Evolutionary conservation across 2,888 invertebrate species (phyloP), one percentile per base, ranked within the genome.

Genomic region (Octodonta nipae): DNA sequence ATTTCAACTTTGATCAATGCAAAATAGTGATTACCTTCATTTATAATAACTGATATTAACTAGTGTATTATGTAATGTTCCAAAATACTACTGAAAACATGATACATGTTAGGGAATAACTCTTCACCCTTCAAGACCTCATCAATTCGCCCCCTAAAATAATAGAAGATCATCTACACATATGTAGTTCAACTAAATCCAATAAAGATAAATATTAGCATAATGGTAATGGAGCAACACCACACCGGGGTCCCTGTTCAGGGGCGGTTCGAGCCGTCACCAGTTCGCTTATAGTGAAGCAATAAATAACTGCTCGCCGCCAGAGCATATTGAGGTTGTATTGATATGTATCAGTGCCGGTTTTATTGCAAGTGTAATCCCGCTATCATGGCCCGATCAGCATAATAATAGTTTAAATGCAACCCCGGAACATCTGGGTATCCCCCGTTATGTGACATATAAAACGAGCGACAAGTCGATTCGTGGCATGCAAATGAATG

Each of bases 281-380:
- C 55, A 52, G 49, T 38, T 47, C 45, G n/a, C n/a, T n/a, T n/a
- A n/a, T n/a, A n/a, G n/a, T 46, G 49, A 42, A 42, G 50, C 49
- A 53, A 55, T 60, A 60, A 58, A 60, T 56, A 58, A 53, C 46
- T 49, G 34, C 45, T 40, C 37, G 44, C 42, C 46, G 44, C 43
- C 42, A 47, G 50, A 58, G 55, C 59, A 61, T 60, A 59, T 61
- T 61, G 61, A 60, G 61, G 60, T 58, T 58, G 58, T 58, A 60
- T 59, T 60, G 60, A 61, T 60, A 60, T 58, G 58, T 60, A 60
- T 60, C 60, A 57, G 54, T 53, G 57, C 54, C 51, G 56, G 56
- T 61, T 63, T 63, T 61, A 61, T 63, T 61, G 60, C 61, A 53
- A 54, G 53, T 58, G 61, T 63, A 63, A 63, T 63, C 61, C 61